Conservation (phyloP, 2,113 vertebrate species). For the Saguinus midas region DNA sequence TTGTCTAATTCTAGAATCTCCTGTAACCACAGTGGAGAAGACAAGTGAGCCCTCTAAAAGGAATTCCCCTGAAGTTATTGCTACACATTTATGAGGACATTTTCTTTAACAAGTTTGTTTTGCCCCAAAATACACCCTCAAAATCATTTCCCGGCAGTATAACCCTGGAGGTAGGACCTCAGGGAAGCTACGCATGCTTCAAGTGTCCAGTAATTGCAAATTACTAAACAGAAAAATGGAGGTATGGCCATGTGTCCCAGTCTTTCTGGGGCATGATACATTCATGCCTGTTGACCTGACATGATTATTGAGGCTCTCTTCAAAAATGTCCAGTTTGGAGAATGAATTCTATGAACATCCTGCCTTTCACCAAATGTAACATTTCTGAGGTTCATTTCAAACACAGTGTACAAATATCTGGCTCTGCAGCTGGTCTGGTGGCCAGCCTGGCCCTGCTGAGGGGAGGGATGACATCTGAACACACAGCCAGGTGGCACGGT, state of each 20-base stretch:
- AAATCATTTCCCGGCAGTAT: conserved; percentile 57
- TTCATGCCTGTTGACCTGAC: neutral
- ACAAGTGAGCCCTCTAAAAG: neutral
- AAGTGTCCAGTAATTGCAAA: neutral
- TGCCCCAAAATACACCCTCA: conserved; percentile 47
- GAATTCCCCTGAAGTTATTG: conserved; percentile 3
- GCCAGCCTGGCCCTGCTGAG: neutral
- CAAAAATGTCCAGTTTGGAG: neutral
- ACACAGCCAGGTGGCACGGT: neutral
- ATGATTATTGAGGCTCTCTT: neutral
- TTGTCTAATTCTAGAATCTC: conserved; percentile 72
- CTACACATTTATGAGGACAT: conserved; percentile 14
- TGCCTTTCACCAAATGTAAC: neutral
- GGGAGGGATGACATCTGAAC: conserved; percentile 36
- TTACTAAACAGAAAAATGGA: neutral
- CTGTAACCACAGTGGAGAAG: conserved; percentile 44
- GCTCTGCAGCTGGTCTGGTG: neutral
- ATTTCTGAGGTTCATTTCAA: neutral
- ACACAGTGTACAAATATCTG: neutral
- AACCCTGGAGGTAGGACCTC: neutral
- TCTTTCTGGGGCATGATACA: neutral
- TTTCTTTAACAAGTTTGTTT: conserved; percentile 46
- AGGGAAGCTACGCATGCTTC: neutral
- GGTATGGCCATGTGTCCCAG: neutral
- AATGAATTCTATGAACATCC: neutral